Conservation (phyloP, 2,797 vertebrate species). For the Acanthurus tractus region DNA sequence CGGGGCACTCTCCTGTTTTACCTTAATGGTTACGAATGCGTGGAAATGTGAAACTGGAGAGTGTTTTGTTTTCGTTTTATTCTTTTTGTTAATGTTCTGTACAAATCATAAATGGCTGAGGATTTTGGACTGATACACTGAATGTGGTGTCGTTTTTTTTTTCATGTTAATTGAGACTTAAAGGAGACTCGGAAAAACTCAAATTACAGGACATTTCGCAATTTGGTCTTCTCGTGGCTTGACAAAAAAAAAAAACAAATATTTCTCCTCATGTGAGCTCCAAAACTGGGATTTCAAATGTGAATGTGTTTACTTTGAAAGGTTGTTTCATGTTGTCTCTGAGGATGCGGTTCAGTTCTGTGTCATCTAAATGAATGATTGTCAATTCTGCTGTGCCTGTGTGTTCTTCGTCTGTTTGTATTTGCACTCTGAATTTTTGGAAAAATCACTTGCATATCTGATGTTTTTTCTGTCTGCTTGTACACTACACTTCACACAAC, state of each 20-base stretch:
- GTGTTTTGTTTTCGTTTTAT: constrained; percentile 2
- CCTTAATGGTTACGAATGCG: constrained; percentile 62
- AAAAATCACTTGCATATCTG: constrained; percentile 67
- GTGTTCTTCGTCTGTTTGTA: constrained; percentile 81
- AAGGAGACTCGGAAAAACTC: constrained; percentile 29
- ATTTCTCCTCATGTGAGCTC: constrained; percentile 30
- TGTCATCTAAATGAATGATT: constrained; percentile 82
- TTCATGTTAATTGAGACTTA: constrained; percentile 36
- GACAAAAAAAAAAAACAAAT: constrained; percentile 36
- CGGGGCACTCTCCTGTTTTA: constrained; percentile 32
- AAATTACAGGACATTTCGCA: constrained; percentile 31
- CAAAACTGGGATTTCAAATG: constrained; percentile 60
- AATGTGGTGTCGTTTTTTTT: constrained; percentile 28
- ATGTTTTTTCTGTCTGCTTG: constrained; percentile 68
- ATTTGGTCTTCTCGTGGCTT: constrained; percentile 20
- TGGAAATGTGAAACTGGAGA: constrained; percentile 51
- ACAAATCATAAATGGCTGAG: constrained; percentile 22
- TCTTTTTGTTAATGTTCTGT: constrained; percentile 18
- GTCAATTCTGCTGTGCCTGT: constrained; percentile 83
- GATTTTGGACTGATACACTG: constrained; percentile 46
- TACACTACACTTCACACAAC: constrained; percentile 49
- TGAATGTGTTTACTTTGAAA: constrained; percentile 70
- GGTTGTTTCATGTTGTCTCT: constrained; percentile 67
- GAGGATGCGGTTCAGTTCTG: constrained; percentile 65
- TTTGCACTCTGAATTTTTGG: constrained; percentile 80